A percentile compares a stretch with the other conserved stretches of the same genome.
Conservation (phyloP, 2,888 invertebrate genomes). For the Tupiocoris notatus region DNA sequence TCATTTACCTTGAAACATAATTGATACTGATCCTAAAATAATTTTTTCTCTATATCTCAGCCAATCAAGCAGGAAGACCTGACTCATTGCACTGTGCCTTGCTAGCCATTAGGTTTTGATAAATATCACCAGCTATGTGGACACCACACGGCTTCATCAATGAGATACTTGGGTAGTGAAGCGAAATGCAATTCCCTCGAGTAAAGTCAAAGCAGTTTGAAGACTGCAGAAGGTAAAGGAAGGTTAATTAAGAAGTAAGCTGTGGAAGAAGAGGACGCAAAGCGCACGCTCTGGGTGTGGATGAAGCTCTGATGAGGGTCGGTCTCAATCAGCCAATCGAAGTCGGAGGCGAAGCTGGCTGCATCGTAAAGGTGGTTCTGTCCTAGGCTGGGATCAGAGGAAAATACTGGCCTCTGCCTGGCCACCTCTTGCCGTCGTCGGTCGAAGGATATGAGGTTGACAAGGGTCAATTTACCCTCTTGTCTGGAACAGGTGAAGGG, state of each 20-base stretch:
- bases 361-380: neutral
- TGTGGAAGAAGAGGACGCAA: conserved; percentile 1
- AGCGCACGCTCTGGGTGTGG: neutral
- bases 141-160: too few relatives aligned
- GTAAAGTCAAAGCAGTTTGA: conserved; percentile 37
- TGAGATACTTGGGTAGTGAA: neutral
- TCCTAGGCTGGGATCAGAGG: conserved; percentile 3
- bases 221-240: conserved; percentile 26
- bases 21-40: too few relatives aligned
- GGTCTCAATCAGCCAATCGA: conserved; percentile 39
- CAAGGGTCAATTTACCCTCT: conserved; percentile 41
- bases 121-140: too few relatives aligned
- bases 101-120: too few relatives aligned
- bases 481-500: conserved; percentile 33
- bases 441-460: conserved; percentile 41
- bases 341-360: conserved; percentile 10
- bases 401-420: neutral
- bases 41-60: too few relatives aligned
- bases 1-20: too few relatives aligned
- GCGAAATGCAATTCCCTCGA: conserved; percentile 26
- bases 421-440: neutral
- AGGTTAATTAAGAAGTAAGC: conserved; percentile 27
- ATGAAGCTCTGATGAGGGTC: neutral
- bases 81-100: too few relatives aligned
- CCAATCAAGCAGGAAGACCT: too few relatives aligned